Percentiles rank a stretch among this genome's conserved stretches.
Conservation (phyloP, 1,140 invertebrate genomes). For the Camponotus vicinus region DNA sequence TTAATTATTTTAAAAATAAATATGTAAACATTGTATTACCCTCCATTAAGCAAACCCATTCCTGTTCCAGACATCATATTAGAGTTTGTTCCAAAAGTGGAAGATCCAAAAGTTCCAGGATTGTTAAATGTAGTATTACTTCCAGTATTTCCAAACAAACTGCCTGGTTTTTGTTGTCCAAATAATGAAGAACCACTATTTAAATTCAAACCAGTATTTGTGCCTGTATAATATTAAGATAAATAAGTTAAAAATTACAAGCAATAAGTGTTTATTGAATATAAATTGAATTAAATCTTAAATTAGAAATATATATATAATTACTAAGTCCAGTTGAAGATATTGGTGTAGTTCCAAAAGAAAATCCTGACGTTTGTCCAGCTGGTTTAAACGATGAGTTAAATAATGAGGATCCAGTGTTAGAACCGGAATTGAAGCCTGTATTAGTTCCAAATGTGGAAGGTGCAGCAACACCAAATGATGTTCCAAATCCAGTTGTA, state of each 20-base stretch:
- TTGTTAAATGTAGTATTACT: slow-evolving; percentile 79
- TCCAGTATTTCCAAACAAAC: slow-evolving; percentile 87
- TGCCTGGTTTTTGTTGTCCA: slow-evolving; percentile 86
- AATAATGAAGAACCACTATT: slow-evolving; percentile 85
- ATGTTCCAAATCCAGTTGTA: slow-evolving; percentile 86
- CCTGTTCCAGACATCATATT: slow-evolving; percentile 79
- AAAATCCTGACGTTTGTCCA: slow-evolving; percentile 83
- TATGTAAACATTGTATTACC: slow-evolving; percentile 69
- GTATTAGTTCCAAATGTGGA: slow-evolving; percentile 85
- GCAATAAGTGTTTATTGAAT: slow-evolving; percentile 3
- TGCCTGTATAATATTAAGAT: slow-evolving; percentile 68
- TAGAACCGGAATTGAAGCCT: slow-evolving; percentile 83
- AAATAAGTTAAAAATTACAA: neutral
- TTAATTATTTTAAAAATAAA: slow-evolving; percentile 7
- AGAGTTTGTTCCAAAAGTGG: slow-evolving; percentile 83
- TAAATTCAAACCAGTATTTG: slow-evolving; percentile 82
- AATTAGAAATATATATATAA: neutral
- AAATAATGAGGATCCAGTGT: slow-evolving; percentile 85
- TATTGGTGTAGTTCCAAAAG: slow-evolving; percentile 85
- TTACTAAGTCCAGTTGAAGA: slow-evolving; percentile 81
- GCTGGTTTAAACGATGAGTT: slow-evolving; percentile 85
- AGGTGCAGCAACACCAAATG: slow-evolving; percentile 85
- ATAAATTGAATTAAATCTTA: slow-evolving; percentile 28
- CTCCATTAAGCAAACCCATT: slow-evolving; percentile 78
- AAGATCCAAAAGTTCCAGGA: slow-evolving; percentile 80